Evolutionary conservation across 2,888 invertebrate species (phyloP).

Genomic region (Dolichomitus sp.): DNA sequence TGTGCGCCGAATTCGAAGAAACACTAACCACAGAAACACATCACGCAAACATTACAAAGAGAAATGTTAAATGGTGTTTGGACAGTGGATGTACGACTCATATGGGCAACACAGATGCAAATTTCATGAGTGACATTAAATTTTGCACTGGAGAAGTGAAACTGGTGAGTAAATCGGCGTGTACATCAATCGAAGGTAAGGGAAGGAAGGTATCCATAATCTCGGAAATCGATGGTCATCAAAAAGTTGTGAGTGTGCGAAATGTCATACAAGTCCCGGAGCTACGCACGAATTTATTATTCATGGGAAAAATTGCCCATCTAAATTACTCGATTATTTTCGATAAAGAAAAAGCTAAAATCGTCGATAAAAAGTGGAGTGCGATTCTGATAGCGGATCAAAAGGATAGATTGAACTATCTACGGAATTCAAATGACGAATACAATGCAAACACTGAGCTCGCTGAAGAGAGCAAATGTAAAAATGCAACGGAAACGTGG

Average conservation of each 20-base stretch:
- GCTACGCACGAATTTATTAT: slow-evolving; percentile 52
- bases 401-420: slow-evolving; percentile 40
- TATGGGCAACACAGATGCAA: slow-evolving; percentile 44
- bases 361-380: slow-evolving; percentile 39
- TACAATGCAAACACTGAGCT: slow-evolving; percentile 24
- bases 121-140: slow-evolving; percentile 36
- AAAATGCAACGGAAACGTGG: slow-evolving; percentile 19
- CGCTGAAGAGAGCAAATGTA: background rate
- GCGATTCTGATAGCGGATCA: slow-evolving; percentile 41
- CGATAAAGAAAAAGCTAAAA: slow-evolving; percentile 52
- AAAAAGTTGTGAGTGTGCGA: slow-evolving; percentile 29
- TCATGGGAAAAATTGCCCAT: slow-evolving; percentile 51
- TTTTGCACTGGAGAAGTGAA: slow-evolving; percentile 47
- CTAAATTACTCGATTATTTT: slow-evolving; percentile 88
- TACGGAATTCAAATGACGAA: slow-evolving; percentile 39
- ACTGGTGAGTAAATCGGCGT: slow-evolving; percentile 55
- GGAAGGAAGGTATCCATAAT: slow-evolving; percentile 31
- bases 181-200: slow-evolving; percentile 48
- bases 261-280: slow-evolving; percentile 49
- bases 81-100: slow-evolving; percentile 64
- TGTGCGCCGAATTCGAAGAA: background rate
- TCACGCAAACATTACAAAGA: background rate
- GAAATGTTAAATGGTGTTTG: slow-evolving; percentile 49
- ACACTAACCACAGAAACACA: background rate
- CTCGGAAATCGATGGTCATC: slow-evolving; percentile 12